A percentile compares a stretch with the other conserved stretches of the same genome.
Evolutionary conservation across 2,797 vertebrate genomes (phyloP).

Genomic region (Anguilla megastoma): DNA sequence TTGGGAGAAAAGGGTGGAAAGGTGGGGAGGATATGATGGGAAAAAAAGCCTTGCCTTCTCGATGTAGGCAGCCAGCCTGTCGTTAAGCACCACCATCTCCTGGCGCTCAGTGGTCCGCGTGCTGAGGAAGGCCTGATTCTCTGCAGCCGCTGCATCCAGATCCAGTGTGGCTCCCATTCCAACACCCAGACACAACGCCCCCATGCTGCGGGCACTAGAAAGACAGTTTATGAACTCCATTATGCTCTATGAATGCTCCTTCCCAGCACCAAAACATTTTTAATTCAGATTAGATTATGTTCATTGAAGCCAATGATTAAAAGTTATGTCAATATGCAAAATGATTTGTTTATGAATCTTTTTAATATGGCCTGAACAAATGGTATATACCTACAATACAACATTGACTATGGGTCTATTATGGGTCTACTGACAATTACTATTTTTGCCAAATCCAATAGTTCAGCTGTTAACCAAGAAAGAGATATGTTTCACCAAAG

Average conservation of each 20-base stretch:
- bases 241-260: background rate
- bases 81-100: conserved; percentile 73
- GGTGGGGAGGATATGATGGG: background rate
- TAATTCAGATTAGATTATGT: too few species aligned
- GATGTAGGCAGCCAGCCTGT: conserved; percentile 72
- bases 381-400: too few species aligned
- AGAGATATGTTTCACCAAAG: too few species aligned
- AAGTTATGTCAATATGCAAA: too few species aligned
- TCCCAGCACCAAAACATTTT: background rate
- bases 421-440: too few species aligned
- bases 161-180: conserved; percentile 55
- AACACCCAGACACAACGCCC: conserved; percentile 44
- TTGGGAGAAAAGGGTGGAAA: background rate
- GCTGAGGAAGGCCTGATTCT: conserved; percentile 69
- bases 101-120: conserved; percentile 67
- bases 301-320: too few species aligned
- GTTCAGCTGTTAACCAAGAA: too few species aligned
- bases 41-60: conserved; percentile 64
- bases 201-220: conserved; percentile 52
- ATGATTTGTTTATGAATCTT: too few species aligned
- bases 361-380: too few species aligned
- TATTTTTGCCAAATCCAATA: too few species aligned
- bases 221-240: background rate
- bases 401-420: too few species aligned
- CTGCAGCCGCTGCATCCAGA: conserved; percentile 69